Percentiles rank a stretch among this genome's conserved stretches.
Conservation (phyloP, 2,113 vertebrate species). For the Hystrix brachyura region DNA sequence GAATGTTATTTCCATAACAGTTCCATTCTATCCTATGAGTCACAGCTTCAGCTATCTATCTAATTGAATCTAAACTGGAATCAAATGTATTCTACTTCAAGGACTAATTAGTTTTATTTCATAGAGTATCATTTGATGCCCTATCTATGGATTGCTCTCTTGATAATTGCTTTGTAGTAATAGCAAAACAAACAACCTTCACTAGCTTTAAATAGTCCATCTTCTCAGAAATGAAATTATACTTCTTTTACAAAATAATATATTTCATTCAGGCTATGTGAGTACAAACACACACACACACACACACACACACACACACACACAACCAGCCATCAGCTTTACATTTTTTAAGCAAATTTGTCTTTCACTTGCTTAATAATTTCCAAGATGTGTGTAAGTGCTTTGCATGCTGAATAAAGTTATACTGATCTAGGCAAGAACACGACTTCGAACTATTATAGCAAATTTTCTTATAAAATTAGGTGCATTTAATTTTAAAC, state of each 20-base stretch:
- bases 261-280: background rate
- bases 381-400: background rate
- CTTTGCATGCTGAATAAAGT: conserved; percentile 21
- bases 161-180: conserved; percentile 21
- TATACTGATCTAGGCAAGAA: background rate
- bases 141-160: background rate
- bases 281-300: fast-evolving
- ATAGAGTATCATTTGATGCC: background rate
- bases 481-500: background rate
- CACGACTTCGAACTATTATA: conserved; percentile 27
- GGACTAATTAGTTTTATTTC: conserved; percentile 32
- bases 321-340: background rate
- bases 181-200: conserved; percentile 18
- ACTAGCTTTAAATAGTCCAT: background rate
- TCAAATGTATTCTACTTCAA: background rate
- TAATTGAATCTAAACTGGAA: conserved; percentile 28
- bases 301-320: background rate
- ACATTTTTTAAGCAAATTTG: background rate
- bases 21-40: background rate
- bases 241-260: background rate
- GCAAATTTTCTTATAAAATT: background rate
- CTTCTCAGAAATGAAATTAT: conserved; percentile 35
- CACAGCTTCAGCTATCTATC: background rate
- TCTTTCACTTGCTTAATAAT: conserved; percentile 50
- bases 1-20: background rate